Percentiles rank a stretch among this genome's conserved stretches.
Conservation (phyloP, 2,888 invertebrate genomes). For the Zaprionus lineosus region DNA sequence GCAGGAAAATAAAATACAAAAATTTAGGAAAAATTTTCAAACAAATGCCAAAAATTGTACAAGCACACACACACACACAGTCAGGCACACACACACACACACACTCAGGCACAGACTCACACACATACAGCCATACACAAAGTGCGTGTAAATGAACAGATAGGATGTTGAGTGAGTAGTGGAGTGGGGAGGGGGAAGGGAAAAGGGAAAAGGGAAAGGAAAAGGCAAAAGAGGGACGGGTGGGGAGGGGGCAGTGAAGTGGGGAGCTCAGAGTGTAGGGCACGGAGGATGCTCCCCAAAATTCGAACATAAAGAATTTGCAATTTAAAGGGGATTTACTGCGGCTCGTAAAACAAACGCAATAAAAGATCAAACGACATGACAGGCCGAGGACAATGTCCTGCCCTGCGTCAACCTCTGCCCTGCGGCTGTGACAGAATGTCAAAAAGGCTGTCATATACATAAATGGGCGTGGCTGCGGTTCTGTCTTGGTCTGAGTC, state of each 20-base stretch:
- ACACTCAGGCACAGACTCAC: constrained; percentile 2
- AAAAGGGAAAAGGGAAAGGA: background rate
- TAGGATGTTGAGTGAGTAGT: constrained; percentile 4
- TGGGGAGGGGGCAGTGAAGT: background rate
- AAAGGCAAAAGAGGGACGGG: background rate
- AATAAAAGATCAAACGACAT: constrained; percentile 77
- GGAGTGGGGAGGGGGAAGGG: background rate
- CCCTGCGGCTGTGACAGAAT: constrained; percentile 58
- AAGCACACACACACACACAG: constrained; percentile 7
- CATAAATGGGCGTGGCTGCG: constrained; percentile 31
- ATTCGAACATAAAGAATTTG: constrained; percentile 77
- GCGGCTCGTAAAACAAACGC: constrained; percentile 76
- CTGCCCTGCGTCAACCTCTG: constrained; percentile 38
- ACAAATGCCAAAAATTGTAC: constrained; percentile 29
- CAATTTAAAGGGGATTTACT: constrained; percentile 78
- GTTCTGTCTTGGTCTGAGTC: too few species aligned
- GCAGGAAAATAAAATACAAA: constrained; percentile 21
- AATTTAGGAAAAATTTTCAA: constrained; percentile 55
- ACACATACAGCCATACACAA: background rate
- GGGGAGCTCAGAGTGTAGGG: background rate
- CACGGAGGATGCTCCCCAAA: constrained; percentile 40
- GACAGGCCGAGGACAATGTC: constrained; percentile 55
- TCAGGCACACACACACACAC: constrained; percentile 11
- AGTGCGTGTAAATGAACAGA: constrained; percentile 20
- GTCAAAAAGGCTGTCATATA: constrained; percentile 61